Evolutionary conservation across 2,888 invertebrate species (phyloP).

Genomic region (Lobophora halterata): DNA sequence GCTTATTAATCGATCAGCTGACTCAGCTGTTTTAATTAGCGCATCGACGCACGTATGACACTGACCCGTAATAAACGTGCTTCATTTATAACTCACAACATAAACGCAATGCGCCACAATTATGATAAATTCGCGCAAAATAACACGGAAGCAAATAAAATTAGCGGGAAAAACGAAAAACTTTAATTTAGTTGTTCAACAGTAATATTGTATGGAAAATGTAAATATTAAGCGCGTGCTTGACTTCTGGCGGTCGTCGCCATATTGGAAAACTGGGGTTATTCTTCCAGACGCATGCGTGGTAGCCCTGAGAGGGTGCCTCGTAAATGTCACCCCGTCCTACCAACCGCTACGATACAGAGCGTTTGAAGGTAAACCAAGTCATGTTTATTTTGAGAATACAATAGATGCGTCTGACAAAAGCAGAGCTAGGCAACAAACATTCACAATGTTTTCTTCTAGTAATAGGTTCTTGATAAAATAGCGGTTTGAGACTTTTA

Average conservation of each 20-base stretch:
- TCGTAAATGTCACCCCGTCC: slow-evolving; percentile 48
- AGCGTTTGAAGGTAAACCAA: slow-evolving; percentile 28
- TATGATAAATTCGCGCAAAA: slow-evolving; percentile 24
- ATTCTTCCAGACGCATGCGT: slow-evolving; percentile 65
- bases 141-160: slow-evolving; percentile 30
- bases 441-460: slow-evolving; percentile 14
- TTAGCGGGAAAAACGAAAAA: slow-evolving; percentile 13
- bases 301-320: slow-evolving; percentile 48
- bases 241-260: slow-evolving; percentile 69
- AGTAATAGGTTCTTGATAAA: slow-evolving; percentile 3
- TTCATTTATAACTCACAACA: slow-evolving; percentile 50
- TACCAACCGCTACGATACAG: slow-evolving; percentile 24
- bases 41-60: slow-evolving; percentile 42
- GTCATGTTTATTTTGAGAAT: slow-evolving; percentile 35
- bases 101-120: slow-evolving; percentile 57
- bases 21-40: slow-evolving; percentile 32
- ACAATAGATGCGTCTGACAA: slow-evolving; percentile 35
- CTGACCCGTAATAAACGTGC: slow-evolving; percentile 46
- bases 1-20: slow-evolving; percentile 34
- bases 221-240: slow-evolving; percentile 69
- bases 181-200: slow-evolving; percentile 23
- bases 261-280: slow-evolving; percentile 73
- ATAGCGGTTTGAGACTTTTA: slow-evolving; percentile 1
- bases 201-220: slow-evolving; percentile 29
- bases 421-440: slow-evolving; percentile 33